These are phyloP conservation scores for Champsocephalus gunnari DNA, from an alignment of 2,797 vertebrate species.

Conservation along the genomic window DNA sequence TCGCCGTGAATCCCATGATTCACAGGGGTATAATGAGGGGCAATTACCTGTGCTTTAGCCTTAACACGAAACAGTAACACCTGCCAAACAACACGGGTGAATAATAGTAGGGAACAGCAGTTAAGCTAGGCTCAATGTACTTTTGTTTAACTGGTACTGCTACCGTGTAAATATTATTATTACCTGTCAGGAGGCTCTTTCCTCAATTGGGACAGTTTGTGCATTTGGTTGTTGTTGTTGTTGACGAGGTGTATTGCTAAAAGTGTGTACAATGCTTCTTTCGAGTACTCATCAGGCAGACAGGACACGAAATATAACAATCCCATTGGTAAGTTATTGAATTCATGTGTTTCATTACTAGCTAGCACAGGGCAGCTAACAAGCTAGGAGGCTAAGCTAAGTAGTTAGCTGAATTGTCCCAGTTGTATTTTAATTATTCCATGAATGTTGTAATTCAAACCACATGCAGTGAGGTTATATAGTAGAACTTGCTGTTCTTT, in stretches of 20 bases:
- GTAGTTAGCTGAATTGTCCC: background rate
- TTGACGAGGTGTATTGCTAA: no score
- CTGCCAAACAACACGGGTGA: conserved; percentile 48
- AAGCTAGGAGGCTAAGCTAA: background rate
- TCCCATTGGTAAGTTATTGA: no score
- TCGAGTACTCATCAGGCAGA: no score
- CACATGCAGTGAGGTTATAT: no score
- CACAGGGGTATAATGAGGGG: conserved; percentile 46
- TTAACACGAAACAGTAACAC: conserved; percentile 54
- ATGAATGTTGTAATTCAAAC: no score
- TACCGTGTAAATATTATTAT: conserved; percentile 28
- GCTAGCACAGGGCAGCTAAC: background rate
- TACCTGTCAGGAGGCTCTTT: conserved; percentile 26
- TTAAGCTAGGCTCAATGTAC: background rate
- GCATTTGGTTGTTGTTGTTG: background rate
- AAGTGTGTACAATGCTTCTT: no score
- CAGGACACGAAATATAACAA: no score
- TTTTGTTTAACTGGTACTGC: conserved; percentile 18
- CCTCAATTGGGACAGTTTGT: background rate
- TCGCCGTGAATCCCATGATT: conserved; percentile 24
- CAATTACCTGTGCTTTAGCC: conserved; percentile 61
- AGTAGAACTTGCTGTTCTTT: no score
- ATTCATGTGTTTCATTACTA: background rate
- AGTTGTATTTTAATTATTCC: background rate
- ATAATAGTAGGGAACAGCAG: conserved; percentile 43